A percentile compares a stretch with the other conserved stretches of the same genome.
Evolutionary conservation across 2,797 vertebrate genomes (phyloP).

Genomic region (Thamnophis elegans): DNA sequence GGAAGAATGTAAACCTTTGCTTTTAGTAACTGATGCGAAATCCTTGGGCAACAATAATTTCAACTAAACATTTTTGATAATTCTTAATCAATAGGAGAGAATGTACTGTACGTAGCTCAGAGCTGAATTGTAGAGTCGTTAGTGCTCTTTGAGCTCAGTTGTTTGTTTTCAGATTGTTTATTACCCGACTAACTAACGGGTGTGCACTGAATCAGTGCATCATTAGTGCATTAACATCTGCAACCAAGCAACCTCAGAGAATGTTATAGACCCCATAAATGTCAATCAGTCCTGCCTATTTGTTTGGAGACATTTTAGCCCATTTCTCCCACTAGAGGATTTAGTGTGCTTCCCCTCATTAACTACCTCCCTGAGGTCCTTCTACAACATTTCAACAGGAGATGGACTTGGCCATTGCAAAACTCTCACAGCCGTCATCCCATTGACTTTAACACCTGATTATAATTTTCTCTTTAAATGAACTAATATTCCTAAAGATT

Average conservation of each 20-base stretch:
- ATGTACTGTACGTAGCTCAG: not conserved
- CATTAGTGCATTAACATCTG: not conserved
- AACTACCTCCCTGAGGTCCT: not conserved
- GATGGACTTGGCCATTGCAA: not conserved
- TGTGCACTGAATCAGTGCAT: not conserved
- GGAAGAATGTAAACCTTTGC: not conserved
- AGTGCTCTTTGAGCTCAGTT: not conserved
- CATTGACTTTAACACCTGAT: not conserved
- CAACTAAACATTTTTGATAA: not conserved
- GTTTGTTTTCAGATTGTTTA: not conserved
- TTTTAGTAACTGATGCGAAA: not conserved
- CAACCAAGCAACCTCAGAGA: not conserved
- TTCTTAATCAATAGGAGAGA: not conserved
- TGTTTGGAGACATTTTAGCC: not conserved
- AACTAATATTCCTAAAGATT: not conserved
- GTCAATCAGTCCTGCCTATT: not conserved
- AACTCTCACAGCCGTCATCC: not conserved
- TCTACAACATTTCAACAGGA: not conserved
- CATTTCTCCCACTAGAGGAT: not conserved
- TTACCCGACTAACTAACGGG: not conserved
- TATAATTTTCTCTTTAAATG: not conserved
- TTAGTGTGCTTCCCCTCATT: not conserved
- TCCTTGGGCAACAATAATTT: not conserved
- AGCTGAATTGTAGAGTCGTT: not conserved
- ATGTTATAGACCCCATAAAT: not conserved